These are phyloP conservation scores for Alectoris magna DNA, from an alignment of 2,797 vertebrate species.

Conservation along the genomic window DNA sequence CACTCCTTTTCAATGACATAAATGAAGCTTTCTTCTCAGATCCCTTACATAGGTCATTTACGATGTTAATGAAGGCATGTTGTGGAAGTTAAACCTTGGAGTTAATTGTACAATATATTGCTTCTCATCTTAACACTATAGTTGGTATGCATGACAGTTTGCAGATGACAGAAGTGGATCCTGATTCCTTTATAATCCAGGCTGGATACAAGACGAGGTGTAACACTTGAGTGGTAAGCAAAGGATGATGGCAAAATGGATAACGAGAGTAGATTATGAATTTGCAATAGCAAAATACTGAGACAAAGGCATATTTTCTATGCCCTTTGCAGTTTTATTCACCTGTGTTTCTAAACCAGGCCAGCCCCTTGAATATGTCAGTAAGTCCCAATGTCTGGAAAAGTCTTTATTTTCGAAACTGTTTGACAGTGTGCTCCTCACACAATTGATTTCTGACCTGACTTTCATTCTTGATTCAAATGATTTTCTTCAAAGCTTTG, in stretches of 20 bases:
- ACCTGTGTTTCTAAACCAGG: background rate
- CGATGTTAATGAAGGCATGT: background rate
- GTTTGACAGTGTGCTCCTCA: constrained; percentile 12
- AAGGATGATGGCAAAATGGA: background rate
- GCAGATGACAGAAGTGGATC: background rate
- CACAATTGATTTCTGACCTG: constrained; percentile 29
- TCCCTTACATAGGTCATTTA: background rate
- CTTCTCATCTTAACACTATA: background rate
- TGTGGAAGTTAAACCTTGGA: background rate
- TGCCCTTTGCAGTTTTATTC: background rate
- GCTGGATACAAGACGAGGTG: background rate
- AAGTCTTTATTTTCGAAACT: background rate
- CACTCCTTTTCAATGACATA: background rate
- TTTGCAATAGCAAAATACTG: background rate
- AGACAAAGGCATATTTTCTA: background rate
- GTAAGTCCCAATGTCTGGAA: background rate
- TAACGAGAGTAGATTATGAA: rapidly evolving
- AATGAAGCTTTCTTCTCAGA: background rate
- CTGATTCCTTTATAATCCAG: background rate
- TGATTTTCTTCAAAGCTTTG: constrained; percentile 41
- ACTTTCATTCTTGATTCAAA: constrained; percentile 16
- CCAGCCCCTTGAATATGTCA: background rate
- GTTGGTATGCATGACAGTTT: background rate
- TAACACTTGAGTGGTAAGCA: background rate
- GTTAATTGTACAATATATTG: background rate